Evolutionary conservation across 2,797 vertebrate species (phyloP).

Genomic region (Rhinoraja longicauda): DNA sequence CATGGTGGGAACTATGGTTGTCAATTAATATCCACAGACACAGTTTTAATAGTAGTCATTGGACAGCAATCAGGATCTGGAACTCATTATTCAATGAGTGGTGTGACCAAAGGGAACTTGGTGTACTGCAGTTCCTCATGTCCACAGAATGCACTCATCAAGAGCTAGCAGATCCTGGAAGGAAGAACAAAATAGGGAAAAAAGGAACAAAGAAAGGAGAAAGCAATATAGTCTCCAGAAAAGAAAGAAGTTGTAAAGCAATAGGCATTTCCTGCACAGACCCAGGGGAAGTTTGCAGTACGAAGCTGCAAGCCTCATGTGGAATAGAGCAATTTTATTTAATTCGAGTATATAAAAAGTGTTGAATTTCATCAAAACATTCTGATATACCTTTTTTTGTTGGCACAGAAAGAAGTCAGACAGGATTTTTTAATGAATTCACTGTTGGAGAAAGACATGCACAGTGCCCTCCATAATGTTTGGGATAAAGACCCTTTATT

Average conservation of each 20-base stretch:
- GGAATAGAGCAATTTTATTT: slow-evolving; percentile 64
- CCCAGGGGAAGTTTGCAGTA: slow-evolving; percentile 62
- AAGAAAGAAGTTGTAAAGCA: slow-evolving; percentile 59
- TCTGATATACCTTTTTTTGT: slow-evolving; percentile 66
- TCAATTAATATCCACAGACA: background rate
- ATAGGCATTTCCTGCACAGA: slow-evolving; percentile 73
- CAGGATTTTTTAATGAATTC: slow-evolving; percentile 57
- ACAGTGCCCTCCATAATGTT: no score
- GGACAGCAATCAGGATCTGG: background rate
- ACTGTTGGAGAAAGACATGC: slow-evolving; percentile 62
- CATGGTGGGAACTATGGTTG: background rate
- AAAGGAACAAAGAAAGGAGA: slow-evolving; percentile 45
- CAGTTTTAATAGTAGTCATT: background rate
- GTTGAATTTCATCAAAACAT: slow-evolving; percentile 67
- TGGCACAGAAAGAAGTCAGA: slow-evolving; percentile 59
- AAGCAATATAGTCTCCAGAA: slow-evolving; percentile 42
- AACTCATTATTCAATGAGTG: background rate
- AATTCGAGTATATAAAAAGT: slow-evolving; percentile 70
- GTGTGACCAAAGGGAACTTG: background rate
- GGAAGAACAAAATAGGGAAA: background rate
- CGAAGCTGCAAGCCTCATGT: slow-evolving; percentile 56
- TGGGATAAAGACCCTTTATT: no score
- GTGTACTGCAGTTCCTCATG: no score
- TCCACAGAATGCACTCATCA: background rate
- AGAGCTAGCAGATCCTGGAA: background rate